Percentiles rank a stretch among this genome's conserved stretches.
Conservation (phyloP, 92 coral and sea anemone genomes). For the Nematostella vectensis region DNA sequence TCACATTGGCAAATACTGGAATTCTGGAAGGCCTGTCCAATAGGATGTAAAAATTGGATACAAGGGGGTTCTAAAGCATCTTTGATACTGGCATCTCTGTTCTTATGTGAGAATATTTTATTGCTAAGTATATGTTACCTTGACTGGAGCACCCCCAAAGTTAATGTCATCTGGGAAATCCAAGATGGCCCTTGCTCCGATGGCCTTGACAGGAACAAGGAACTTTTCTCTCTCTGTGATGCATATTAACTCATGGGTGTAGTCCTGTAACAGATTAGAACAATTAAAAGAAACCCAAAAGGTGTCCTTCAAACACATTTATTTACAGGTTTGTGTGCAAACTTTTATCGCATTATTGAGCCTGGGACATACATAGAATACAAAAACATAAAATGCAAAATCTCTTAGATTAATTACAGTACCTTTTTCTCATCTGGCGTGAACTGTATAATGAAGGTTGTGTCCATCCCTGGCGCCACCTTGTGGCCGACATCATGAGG, state of each 20-base stretch:
- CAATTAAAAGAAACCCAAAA: not conserved
- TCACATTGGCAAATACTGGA: too few species aligned
- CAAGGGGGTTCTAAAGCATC: too few species aligned
- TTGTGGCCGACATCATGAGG: slow-evolving; percentile 93
- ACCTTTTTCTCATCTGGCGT: slow-evolving; percentile 97
- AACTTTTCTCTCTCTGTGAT: slow-evolving; percentile 98
- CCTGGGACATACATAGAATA: too few species aligned
- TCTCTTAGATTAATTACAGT: too few species aligned
- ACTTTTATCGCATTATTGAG: too few species aligned
- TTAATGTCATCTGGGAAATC: slow-evolving; percentile 96
- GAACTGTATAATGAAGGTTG: slow-evolving; percentile 79
- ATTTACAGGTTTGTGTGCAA: not conserved
- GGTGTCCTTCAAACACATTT: too few species aligned
- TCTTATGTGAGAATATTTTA: too few species aligned
- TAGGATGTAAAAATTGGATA: too few species aligned
- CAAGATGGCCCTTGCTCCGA: slow-evolving; percentile 89
- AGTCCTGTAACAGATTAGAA: slow-evolving; percentile 88
- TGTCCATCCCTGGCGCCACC: slow-evolving; percentile 99
- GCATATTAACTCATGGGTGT: slow-evolving; percentile 92
- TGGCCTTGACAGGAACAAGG: slow-evolving; percentile 83
- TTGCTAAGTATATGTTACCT: slow-evolving; percentile 28
- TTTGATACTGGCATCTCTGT: too few species aligned
- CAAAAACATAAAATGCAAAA: too few species aligned
- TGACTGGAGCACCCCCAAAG: slow-evolving; percentile 93
- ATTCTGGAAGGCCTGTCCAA: too few species aligned